Conservation (phyloP, 2,113 vertebrate species). For the Python bivittatus region DNA sequence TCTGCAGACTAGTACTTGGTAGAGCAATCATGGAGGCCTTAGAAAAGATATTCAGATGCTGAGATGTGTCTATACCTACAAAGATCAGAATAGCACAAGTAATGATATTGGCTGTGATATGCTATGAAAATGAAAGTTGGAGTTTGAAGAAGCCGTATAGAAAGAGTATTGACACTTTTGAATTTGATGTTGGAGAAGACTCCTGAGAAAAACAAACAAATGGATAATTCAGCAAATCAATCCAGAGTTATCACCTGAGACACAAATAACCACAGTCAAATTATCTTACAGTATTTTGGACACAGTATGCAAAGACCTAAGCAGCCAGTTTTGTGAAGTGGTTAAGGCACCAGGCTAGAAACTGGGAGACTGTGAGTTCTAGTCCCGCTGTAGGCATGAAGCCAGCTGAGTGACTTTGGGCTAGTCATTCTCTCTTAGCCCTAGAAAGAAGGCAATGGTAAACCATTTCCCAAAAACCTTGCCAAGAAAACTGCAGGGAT, state of each 20-base stretch:
- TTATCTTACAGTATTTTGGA: neutral
- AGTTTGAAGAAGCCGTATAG: neutral
- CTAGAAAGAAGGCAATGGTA: neutral
- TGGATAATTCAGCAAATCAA: neutral
- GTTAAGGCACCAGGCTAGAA: neutral
- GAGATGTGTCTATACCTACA: neutral
- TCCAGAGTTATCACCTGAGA: neutral
- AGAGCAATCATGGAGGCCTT: neutral
- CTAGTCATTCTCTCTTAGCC: neutral
- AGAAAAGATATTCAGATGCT: neutral
- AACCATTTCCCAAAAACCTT: neutral
- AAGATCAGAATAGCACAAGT: neutral
- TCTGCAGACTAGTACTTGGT: neutral
- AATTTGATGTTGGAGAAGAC: neutral
- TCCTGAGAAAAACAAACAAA: neutral
- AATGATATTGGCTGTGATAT: neutral
- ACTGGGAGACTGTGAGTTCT: neutral
- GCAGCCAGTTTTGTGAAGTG: neutral
- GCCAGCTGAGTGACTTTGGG: neutral
- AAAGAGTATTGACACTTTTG: neutral
- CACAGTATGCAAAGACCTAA: neutral
- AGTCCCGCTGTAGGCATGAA: neutral
- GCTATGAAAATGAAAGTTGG: neutral
- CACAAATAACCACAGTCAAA: neutral
- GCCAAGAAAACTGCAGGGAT: neutral